Evolutionary conservation across 2,113 vertebrate genomes (phyloP).

Genomic region (Triplophysa dalaica): DNA sequence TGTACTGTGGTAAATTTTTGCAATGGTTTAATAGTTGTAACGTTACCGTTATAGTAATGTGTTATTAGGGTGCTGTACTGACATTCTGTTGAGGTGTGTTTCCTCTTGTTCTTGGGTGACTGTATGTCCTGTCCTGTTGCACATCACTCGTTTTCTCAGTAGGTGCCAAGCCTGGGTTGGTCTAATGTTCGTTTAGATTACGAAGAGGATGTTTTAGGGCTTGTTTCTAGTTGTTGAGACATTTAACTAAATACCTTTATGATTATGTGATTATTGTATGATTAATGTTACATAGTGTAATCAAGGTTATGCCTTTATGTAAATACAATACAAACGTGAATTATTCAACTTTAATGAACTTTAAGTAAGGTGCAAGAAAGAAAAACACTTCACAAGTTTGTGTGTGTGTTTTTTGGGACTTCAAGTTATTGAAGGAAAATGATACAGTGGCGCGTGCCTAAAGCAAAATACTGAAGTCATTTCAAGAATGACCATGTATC

Average conservation of each 20-base stretch:
- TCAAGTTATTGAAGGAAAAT: too few relatives aligned
- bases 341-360: too few relatives aligned
- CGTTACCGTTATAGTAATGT: not conserved
- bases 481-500: too few relatives aligned
- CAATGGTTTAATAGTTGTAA: not conserved
- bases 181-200: not conserved
- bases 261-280: not conserved
- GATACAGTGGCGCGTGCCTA: too few relatives aligned
- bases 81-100: not conserved
- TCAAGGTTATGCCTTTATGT: not conserved
- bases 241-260: not conserved
- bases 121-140: not conserved
- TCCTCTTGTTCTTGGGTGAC: not conserved
- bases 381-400: too few relatives aligned
- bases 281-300: not conserved
- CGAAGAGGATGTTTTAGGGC: slow-evolving; percentile 7
- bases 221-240: not conserved
- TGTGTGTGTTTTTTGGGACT: too few relatives aligned
- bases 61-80: not conserved
- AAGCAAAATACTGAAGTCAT: too few relatives aligned
- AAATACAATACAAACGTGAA: too few relatives aligned
- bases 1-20: too few relatives aligned
- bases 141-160: not conserved
- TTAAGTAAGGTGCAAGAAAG: too few relatives aligned
- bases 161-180: not conserved